Base-by-base conservation (phyloP, 1,140 invertebrate species). In the Popillia japonica region DNA sequence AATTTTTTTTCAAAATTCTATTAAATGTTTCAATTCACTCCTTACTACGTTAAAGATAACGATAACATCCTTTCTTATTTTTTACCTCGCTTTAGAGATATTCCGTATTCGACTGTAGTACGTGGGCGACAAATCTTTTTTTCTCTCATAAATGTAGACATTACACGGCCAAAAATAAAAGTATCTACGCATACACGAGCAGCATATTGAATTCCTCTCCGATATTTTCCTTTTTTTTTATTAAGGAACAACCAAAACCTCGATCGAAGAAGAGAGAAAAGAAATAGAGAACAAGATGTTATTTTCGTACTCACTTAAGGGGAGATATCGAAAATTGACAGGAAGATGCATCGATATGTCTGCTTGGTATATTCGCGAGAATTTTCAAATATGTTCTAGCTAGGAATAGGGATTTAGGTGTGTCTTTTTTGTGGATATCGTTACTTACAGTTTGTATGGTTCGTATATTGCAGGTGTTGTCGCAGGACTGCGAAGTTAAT, bases 331-430 rank as follows among this genome's bases (percentile, higher is more conserved):
- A n/a, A 48, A 48, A 48, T 48, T 48, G 44, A 48, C 44, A 48
- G 44, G 44, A 48, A 48, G 44, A 48, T 48, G 44, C 44, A 48
- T 48, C 44, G 44, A 48, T 48, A 48, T 48, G 44, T 48, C 44
- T 48, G 11, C 11, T 11, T 48, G 44, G 44, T 48, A 48, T 48
- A n/a, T n/a, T 48, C 44, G 17, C 17, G 44, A 14, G 44, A 48
- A 48, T 48, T 48, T 48, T 10, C 44, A 10, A 11, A 48, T 48
- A 48, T 48, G 17, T 48, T 48, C 44, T n/a, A 11, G 4, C 11
- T 14, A n/a, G 44, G 44, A 48, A 48, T 48, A 48, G 17, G 17
- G 44, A 48, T 48, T 48, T 48, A 48, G 44, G 17, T 48, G 44
- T 48, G 17, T 48, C 17, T 48, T 48, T 3, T n/a, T 10, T 14